A percentile compares a stretch with the other conserved stretches of the same genome.
Conservation (phyloP, 2,888 invertebrate species). For the Hymenopus coronatus region DNA sequence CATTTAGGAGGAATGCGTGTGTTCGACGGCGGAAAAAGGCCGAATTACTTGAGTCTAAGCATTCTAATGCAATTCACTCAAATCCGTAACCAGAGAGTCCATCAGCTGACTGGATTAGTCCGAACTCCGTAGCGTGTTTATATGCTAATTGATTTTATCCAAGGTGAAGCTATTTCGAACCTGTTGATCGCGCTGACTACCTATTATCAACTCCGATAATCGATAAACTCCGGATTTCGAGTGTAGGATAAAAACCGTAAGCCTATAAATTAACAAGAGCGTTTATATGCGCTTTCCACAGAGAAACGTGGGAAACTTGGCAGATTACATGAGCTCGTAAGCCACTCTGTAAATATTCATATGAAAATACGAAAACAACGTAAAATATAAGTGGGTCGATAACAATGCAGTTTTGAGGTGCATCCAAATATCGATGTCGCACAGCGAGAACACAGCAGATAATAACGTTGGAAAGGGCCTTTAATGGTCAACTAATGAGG, state of each 20-base stretch:
- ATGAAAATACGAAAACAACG: background rate
- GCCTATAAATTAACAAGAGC: background rate
- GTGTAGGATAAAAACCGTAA: background rate
- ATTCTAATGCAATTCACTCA: background rate
- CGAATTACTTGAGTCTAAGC: too few species aligned
- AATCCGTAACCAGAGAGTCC: background rate
- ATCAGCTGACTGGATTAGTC: background rate
- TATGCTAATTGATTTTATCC: background rate
- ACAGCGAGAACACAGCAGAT: background rate
- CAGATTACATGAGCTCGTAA: background rate
- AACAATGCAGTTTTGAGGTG: background rate
- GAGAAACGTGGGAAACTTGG: background rate
- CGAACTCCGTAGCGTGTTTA: background rate
- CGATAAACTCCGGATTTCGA: background rate
- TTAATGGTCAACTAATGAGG: background rate
- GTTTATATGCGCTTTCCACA: background rate
- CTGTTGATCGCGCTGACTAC: background rate
- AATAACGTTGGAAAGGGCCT: background rate
- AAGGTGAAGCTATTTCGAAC: background rate
- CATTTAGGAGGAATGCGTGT: too few species aligned
- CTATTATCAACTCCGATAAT: background rate
- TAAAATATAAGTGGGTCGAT: background rate
- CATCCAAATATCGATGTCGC: background rate
- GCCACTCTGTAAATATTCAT: background rate
- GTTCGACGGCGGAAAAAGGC: too few species aligned